A percentile compares a stretch with the other conserved stretches of the same genome.
These are phyloP conservation scores for Discoglossus pictus DNA, from an alignment of 2,797 vertebrate genomes.

Conservation along the genomic window DNA sequence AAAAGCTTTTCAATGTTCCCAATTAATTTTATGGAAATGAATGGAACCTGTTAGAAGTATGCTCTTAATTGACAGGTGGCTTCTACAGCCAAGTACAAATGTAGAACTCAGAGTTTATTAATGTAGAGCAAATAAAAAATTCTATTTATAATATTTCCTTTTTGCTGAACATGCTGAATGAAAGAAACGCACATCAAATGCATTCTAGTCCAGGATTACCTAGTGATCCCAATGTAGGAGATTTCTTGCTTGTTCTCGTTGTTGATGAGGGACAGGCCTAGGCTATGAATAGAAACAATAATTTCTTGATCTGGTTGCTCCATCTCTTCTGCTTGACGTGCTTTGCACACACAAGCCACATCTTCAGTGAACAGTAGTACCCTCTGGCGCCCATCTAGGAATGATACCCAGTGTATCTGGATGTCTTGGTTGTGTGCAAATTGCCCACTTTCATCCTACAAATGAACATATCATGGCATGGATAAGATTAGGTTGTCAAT, in stretches of 20 bases:
- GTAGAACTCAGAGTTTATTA: no score
- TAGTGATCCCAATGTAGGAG: slow-evolving; percentile 91
- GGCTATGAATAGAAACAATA: slow-evolving; percentile 85
- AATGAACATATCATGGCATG: neutral
- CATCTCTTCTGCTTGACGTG: slow-evolving; percentile 90
- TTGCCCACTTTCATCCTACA: slow-evolving; percentile 88
- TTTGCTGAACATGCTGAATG: no score
- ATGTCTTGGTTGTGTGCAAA: slow-evolving; percentile 80
- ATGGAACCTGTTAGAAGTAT: no score
- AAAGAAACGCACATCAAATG: no score
- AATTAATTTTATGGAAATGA: no score
- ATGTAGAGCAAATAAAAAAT: no score
- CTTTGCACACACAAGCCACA: slow-evolving; percentile 86
- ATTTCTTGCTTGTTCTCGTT: slow-evolving; percentile 86
- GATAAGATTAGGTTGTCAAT: no score
- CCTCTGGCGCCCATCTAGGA: slow-evolving; percentile 91
- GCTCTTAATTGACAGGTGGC: no score
- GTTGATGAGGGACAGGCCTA: slow-evolving; percentile 91
- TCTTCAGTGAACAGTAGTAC: slow-evolving; percentile 94
- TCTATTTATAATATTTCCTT: no score
- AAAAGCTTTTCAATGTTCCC: no score
- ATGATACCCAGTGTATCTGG: slow-evolving; percentile 93
- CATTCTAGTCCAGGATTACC: no score
- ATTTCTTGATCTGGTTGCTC: slow-evolving; percentile 91
- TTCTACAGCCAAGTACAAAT: no score